Base-by-base conservation (phyloP, 2,113 vertebrate species). In the Perca fluviatilis region DNA sequence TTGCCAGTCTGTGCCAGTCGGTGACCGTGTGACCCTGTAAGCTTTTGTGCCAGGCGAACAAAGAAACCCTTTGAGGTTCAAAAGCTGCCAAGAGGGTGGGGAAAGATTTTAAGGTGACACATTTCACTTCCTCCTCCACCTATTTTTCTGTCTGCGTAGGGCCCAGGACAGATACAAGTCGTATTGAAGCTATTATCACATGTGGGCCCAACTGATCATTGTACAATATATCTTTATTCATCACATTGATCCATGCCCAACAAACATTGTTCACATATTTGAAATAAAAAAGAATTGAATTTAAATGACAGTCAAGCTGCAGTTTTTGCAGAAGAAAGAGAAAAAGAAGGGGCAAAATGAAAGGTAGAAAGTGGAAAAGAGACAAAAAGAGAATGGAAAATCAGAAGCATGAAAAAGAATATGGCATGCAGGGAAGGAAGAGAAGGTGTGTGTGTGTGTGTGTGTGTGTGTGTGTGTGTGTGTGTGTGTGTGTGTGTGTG, bases 21-120 rank as follows among this genome's bases (percentile, higher is more conserved):
- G 76, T 60, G 25, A 65, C 72, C 90, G 89, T 90, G 89, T 86
- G 89, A 93, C 81, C 74, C 63, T 15, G 79, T 70, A 79, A 85
- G 85, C 86, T 85, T 90, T 89, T 90, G 90, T 92, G 82, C 87
- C 74, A 57, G 49, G 58, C n/a, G 5, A 86, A 94, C 93, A 94
- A 94, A 91, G 87, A 66, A 82, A 86, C 81, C 71, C 87, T 92
- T 93, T 92, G 82, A 92, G 92, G 79, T 86, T 85, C 12, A 10
- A 74, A 87, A 54, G 75, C 82, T 86, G 82, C 83, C 82, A 83
- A 83, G 82, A 60, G 71, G 68, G 64, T 69, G 78, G 74, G 87
- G 89, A 88, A 89, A 75, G 80, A 71, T 80, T 92, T 91, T 88
- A 94, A 92, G 86, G 90, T 93, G 86, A 80, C 90, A 88, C 67